Evolutionary conservation across 2,113 vertebrate species (phyloP), one percentile per base, ranked within the genome.

Genomic region (Rhipidura dahli): DNA sequence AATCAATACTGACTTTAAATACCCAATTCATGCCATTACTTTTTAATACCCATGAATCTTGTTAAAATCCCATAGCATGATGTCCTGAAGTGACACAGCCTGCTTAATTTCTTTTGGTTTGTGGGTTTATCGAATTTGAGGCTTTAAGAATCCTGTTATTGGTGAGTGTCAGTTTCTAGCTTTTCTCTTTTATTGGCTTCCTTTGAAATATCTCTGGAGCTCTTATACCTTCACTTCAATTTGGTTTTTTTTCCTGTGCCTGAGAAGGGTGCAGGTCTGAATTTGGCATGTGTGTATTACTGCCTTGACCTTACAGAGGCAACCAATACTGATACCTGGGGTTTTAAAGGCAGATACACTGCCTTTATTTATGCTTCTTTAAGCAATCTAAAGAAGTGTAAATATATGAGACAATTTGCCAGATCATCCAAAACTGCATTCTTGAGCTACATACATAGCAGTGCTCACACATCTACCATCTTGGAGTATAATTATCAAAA

Each of bases 1-100:
- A 97, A 97, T 96, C 92, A 95, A 84, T 96, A 93, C 50, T 89
- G 86, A 84, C 90, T 93, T 90, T 89, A 94, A 93, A 93, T 72
- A 90, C 79, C 83, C 83, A 79, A 65, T 92, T 93, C 60, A 81
- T 87, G 64, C 60, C 31, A 89, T 93, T 90, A 93, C 57, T 89
- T 95, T 93, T 94, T 93, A 94, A 94, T 83, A 84, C 44, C 61
- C 64, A 68, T 84, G 82, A 95, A 93, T 88, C 91, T 93, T 86
- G 84, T 88, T 95, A 92, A 80, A 90, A 84, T 45, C n/a, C 49
- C 77, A 42, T 72, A 90, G 66, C 54, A 70, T 70, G 65, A 56
- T 13, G 1, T 83, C 71, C 86, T 79, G 76, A 77, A 86, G 90
- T 1, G 1, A 50, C 76, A 84, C 65, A 57, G 56, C 33, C 78